Evolutionary conservation across 2,888 invertebrate species (phyloP).

Genomic region (Dione vanillae): DNA sequence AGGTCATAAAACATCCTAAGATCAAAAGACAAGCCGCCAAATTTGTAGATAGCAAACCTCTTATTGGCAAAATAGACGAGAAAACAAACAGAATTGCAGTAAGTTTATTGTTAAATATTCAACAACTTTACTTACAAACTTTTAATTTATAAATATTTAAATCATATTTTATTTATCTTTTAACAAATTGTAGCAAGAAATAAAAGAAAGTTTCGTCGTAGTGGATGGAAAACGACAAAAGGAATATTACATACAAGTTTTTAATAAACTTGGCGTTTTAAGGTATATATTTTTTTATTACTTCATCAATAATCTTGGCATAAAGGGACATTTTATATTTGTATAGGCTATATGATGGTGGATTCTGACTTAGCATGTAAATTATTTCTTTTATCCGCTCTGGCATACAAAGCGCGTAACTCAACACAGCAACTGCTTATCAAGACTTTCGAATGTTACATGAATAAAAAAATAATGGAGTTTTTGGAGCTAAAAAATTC

Average conservation of each 20-base stretch:
- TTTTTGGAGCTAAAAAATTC: too few relatives aligned
- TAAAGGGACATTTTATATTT: too few relatives aligned
- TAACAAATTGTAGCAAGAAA: slow-evolving; percentile 67
- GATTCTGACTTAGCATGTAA: too few relatives aligned
- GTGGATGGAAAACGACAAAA: slow-evolving; percentile 57
- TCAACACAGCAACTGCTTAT: too few relatives aligned
- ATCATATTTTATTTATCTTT: background rate
- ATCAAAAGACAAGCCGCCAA: slow-evolving; percentile 52
- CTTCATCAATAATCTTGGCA: background rate
- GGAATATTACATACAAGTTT: slow-evolving; percentile 58
- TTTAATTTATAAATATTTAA: background rate
- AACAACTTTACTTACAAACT: background rate
- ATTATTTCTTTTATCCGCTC: too few relatives aligned
- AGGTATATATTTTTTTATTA: slow-evolving; percentile 55
- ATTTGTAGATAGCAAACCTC: slow-evolving; percentile 69
- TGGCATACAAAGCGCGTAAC: too few relatives aligned
- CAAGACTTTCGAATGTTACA: too few relatives aligned
- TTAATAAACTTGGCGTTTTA: slow-evolving; percentile 69
- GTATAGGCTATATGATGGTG: too few relatives aligned
- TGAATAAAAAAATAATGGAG: too few relatives aligned
- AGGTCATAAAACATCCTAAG: slow-evolving; percentile 63
- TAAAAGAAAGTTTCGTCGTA: slow-evolving; percentile 77
- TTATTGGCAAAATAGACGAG: slow-evolving; percentile 64
- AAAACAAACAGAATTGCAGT: slow-evolving; percentile 76
- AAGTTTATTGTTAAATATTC: slow-evolving; percentile 45